These are phyloP conservation scores for Drosophila ezoana DNA, from an alignment of 2,888 invertebrate species.

Conservation along the genomic window DNA sequence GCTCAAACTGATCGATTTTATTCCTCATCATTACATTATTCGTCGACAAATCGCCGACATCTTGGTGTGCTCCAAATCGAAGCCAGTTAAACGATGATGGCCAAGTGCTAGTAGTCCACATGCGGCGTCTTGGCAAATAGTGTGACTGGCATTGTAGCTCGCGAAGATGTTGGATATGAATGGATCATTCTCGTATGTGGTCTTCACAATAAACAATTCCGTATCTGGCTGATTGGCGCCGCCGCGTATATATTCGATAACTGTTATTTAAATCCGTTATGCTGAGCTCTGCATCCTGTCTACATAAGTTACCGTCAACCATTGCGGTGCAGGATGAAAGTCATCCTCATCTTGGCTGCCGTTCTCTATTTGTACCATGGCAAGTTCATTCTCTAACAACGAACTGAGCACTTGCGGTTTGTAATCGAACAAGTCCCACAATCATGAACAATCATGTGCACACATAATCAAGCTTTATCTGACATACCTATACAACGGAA, in stretches of 20 bases:
- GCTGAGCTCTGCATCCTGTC: slow-evolving; percentile 65
- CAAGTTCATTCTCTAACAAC: too few species aligned
- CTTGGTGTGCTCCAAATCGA: too few species aligned
- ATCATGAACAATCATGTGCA: too few species aligned
- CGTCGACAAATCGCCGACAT: slow-evolving; percentile 83
- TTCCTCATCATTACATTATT: slow-evolving; percentile 81
- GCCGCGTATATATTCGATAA: slow-evolving; percentile 35
- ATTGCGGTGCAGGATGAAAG: slow-evolving; percentile 61
- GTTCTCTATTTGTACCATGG: too few species aligned
- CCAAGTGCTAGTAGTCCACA: too few species aligned
- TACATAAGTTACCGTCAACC: slow-evolving; percentile 75
- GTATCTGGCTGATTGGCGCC: slow-evolving; percentile 34
- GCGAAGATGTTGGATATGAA: slow-evolving; percentile 56
- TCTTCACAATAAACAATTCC: slow-evolving; percentile 72
- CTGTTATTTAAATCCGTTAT: slow-evolving; percentile 53
- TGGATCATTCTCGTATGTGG: slow-evolving; percentile 71
- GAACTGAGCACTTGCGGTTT: too few species aligned
- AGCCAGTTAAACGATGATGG: too few species aligned
- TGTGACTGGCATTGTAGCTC: slow-evolving; percentile 63
- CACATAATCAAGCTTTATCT: too few species aligned
- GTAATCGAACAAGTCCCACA: too few species aligned
- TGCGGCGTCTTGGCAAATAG: too few species aligned
- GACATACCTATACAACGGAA: too few species aligned
- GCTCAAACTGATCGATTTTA: slow-evolving; percentile 18
- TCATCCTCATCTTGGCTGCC: slow-evolving; percentile 15